Evolutionary conservation across 2,113 vertebrate species (phyloP), one percentile per base, ranked within the genome.

Genomic region (Mionectes macconnelli): DNA sequence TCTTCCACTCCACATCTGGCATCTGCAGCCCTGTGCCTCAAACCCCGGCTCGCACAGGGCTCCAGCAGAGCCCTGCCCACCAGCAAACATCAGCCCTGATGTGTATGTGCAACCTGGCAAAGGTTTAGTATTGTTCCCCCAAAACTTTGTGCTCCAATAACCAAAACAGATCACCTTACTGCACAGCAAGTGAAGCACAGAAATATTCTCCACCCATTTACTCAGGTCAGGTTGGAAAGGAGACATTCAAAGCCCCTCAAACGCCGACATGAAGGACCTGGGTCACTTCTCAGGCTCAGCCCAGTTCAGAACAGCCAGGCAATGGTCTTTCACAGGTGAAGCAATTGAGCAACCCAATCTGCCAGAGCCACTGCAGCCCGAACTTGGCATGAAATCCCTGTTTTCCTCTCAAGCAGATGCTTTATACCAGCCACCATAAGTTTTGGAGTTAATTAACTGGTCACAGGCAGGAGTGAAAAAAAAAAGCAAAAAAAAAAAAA

Each of bases 131-230:
- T 23, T 50, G 45, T 42, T 82, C 55, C 62, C 86, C 40, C 28
- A 40, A 87, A 87, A 67, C 21, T 52, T 91, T 24, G 93, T 78
- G 80, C 86, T 97, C 86, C 27, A 95, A 62, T 83, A 73, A 89
- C 67, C 70, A 93, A 60, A 72, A 35, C 0, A 77, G 37, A 14
- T 31, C 21, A 4, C 42, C 76, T 68, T 45, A 75, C 40, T 66
- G 25, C 27, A 17, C 6, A 22, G 22, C 39, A 74, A 53, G 37
- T 24, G 62, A 28, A 94, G 83, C 66, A 78, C 64, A 75, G 64
- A 49, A 76, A 67, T 10, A 17, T 9, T 75, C 53, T 35, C 53
- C 0, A 1, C 14, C 17, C 47, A 9, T 35, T 47, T 60, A n/a
- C 55, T 35, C 25, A 12, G 10, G 55, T 40, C 33, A n/a, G 1